Conservation (phyloP, 1,140 invertebrate species). For the Glomeris maerens region DNA sequence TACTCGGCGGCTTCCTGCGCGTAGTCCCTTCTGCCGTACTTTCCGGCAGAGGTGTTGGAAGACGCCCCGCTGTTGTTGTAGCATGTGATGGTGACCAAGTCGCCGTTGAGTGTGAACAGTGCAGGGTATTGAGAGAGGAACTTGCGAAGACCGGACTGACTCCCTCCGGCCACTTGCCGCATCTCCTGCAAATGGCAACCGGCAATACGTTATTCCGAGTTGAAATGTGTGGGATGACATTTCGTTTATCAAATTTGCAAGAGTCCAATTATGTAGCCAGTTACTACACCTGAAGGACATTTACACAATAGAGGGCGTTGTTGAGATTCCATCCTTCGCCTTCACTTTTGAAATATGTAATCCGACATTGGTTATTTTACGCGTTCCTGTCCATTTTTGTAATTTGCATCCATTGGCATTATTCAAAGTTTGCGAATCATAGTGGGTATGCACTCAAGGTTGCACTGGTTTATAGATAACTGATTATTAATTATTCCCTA, state of each 20-base stretch:
- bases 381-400: too few species aligned
- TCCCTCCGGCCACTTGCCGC: constrained; percentile 77
- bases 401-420: too few species aligned
- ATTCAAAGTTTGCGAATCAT: too few species aligned
- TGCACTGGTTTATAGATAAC: too few species aligned
- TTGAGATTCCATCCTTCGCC: background rate
- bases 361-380: background rate
- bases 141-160: constrained; percentile 82
- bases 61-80: constrained; percentile 29
- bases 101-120: constrained; percentile 77
- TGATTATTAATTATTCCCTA: too few species aligned
- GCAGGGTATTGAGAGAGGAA: constrained; percentile 66
- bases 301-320: background rate
- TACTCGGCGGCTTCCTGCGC: constrained; percentile 86
- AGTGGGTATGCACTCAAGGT: too few species aligned
- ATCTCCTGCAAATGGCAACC: too few species aligned
- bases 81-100: constrained; percentile 76
- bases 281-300: too few species aligned
- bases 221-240: too few species aligned
- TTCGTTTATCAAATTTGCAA: too few species aligned
- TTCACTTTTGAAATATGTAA: background rate
- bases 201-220: too few species aligned
- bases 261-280: too few species aligned
- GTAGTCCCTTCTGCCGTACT: constrained; percentile 59
- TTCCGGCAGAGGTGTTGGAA: constrained; percentile 26